Conservation (phyloP, 2,797 vertebrate genomes). For the Rhinogobio ventralis region DNA sequence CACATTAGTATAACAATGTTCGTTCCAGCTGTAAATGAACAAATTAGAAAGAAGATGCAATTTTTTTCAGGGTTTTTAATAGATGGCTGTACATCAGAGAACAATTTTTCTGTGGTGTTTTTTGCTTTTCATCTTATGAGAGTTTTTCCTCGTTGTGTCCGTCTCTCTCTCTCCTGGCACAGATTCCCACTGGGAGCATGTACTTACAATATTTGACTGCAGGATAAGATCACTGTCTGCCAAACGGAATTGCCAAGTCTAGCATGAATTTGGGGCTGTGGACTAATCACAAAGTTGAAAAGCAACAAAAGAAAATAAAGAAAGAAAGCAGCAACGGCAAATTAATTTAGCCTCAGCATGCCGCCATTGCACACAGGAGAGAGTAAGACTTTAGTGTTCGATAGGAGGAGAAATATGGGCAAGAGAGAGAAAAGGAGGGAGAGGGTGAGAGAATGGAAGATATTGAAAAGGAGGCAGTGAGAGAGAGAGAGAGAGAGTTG, state of each 20-base stretch:
- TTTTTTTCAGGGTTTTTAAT: neutral
- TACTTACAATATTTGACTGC: constrained; percentile 74
- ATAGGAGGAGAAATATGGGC: constrained; percentile 11
- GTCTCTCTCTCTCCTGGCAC: constrained; percentile 66
- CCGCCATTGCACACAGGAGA: constrained; percentile 41
- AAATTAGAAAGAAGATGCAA: neutral
- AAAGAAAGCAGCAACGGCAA: constrained; percentile 67
- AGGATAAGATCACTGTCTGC: constrained; percentile 73
- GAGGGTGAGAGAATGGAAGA: constrained; percentile 24
- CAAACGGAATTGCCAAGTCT: constrained; percentile 79
- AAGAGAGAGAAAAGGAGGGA: constrained; percentile 34
- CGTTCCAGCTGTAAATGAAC: neutral
- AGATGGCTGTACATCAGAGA: constrained; percentile 24
- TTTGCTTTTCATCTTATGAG: constrained; percentile 64
- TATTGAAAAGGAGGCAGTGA: constrained; percentile 2
- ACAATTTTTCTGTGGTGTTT: constrained; percentile 58
- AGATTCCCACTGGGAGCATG: constrained; percentile 73
- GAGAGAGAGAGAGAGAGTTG: constrained; percentile 4
- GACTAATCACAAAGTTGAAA: constrained; percentile 78
- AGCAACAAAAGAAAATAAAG: constrained; percentile 67
- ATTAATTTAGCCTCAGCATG: constrained; percentile 68
- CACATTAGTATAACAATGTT: neutral
- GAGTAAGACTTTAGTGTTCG: constrained; percentile 15
- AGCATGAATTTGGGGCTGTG: constrained; percentile 75
- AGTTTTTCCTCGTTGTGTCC: constrained; percentile 62